Base-by-base conservation (phyloP, 2,113 vertebrate genomes). In the Phrynosoma blainvillii region DNA sequence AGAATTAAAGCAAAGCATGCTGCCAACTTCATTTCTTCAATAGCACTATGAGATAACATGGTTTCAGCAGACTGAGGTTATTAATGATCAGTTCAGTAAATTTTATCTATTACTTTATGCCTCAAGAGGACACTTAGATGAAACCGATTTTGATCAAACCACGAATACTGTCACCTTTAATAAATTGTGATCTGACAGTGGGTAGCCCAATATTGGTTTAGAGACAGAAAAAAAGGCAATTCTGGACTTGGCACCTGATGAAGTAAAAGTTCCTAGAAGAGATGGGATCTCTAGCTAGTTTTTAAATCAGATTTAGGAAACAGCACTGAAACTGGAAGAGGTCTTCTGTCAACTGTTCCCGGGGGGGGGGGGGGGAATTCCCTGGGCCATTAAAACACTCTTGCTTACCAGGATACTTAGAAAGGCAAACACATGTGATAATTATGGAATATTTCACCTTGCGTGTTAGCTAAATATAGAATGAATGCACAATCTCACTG, bases 71-170 rank as follows among this genome's bases (percentile, higher is more conserved):
- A 42, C 82, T 91, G 89, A 90, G 87, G 92, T 95, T 95, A 95
- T 93, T 95, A 93, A 95, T 90, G 91, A 93, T 92, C 84, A 92
- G 84, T 83, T 84, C 93, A 91, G 84, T 93, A 90, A 93, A 94
- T 93, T 93, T 93, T 95, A 94, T 93, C 92, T 89, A 91, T 95
- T 84, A 94, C 88, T 92, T 91, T 92, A 74, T 89, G 90, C 78
- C 88, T 93, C 90, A 77, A 89, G 93, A 95, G 88, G 89, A 87
- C 82, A 90, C 70, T 91, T 93, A 80, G 82, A 87, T 83, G 88
- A 84, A 91, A 84, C 92, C 85, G 93, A 93, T 94, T 93, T 94
- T 93, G 92, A 93, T 95, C 92, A 93, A 93, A 93, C 84, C 91
- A 76, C 93, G 94, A 93, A 89, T 87, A 92, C 90, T 92, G 93